Evolutionary conservation across 2,113 vertebrate genomes (phyloP), one percentile per base, ranked within the genome.

Genomic region (Tursiops truncatus): DNA sequence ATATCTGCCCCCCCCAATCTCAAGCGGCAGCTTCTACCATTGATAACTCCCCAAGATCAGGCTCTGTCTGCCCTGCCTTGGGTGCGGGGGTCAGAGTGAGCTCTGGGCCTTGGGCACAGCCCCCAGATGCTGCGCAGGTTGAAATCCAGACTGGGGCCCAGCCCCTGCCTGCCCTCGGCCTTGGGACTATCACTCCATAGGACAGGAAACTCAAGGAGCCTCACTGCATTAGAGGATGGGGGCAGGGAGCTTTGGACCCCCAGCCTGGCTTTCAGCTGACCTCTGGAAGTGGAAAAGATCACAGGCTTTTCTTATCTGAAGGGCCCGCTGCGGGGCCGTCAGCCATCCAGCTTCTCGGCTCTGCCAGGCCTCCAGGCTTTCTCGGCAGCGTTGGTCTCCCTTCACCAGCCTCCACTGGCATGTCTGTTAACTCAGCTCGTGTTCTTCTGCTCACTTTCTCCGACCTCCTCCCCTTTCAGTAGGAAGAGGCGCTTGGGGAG

Each of bases 21-120:
- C 5, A 26, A 47, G 8, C 44, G 6, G 88, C 38, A 91, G 73
- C 56, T 94, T 94, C 85, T 96, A 56, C 77, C 62, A 93, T 21
- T 74, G 89, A 93, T 82, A 97, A 97, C 38, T 91, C 53, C 62
- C 84, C 38, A 26, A 71, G 53, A 73, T 73, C 56, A 60, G 60
- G 81, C 81, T 96, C 81, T 0, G 74, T 89, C 68, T 95, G 84
- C 47, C 96, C 93, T 71, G 44, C 33, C 70, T 96, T 11, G n/a
- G 65, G 50, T 58, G 6, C 0, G 0, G 41, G 62, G 91, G 73
- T 95, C 95, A 97, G 47, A 85, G 82, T 1, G 36, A 93, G n/a
- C 93, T 84, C 62, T 79, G 41, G 60, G 82, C 67, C 67, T 94
- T 95, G 79, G 81, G 67, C 79, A 86, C 67, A 47, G 91, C 47